phyloP scores from a whole-genome alignment of 2,113 vertebrate genomes.

The Canis aureus region DNA sequence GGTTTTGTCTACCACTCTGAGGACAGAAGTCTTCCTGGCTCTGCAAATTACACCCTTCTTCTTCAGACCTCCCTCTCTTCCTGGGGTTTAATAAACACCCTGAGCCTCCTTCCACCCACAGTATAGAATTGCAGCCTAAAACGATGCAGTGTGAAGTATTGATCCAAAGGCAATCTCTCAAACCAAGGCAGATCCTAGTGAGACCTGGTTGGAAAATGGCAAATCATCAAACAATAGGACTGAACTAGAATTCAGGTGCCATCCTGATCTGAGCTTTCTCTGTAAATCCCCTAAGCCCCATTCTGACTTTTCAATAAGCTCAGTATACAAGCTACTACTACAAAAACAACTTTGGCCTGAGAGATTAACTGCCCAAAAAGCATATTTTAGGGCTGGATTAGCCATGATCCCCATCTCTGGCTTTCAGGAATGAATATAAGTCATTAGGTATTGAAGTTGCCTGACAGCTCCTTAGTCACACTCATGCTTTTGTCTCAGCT shows the following conservation, averaged over 20 bases:
- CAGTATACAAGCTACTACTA: neutral
- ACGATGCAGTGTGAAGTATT: neutral
- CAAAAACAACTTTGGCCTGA: neutral
- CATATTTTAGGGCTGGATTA: slow-evolving; percentile 40
- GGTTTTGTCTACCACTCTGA: neutral
- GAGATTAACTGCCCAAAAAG: slow-evolving; percentile 51
- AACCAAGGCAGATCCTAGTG: neutral
- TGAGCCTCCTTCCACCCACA: neutral
- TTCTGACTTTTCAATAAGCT: slow-evolving; percentile 31
- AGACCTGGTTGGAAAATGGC: neutral
- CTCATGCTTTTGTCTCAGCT: slow-evolving; percentile 27
- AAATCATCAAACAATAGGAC: neutral
- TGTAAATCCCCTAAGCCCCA: neutral
- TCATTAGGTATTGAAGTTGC: slow-evolving; percentile 11
- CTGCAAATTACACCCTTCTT: neutral
- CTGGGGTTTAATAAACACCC: neutral
- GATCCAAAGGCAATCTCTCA: neutral
- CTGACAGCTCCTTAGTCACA: slow-evolving; percentile 55
- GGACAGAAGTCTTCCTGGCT: neutral
- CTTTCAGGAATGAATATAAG: neutral
- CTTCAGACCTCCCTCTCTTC: neutral
- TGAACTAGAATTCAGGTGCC: neutral
- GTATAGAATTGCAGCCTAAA: neutral
- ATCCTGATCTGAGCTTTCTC: neutral
- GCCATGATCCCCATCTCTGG: neutral